Base-by-base conservation (phyloP, 2,113 vertebrate genomes). In the Onychostoma macrolepis region DNA sequence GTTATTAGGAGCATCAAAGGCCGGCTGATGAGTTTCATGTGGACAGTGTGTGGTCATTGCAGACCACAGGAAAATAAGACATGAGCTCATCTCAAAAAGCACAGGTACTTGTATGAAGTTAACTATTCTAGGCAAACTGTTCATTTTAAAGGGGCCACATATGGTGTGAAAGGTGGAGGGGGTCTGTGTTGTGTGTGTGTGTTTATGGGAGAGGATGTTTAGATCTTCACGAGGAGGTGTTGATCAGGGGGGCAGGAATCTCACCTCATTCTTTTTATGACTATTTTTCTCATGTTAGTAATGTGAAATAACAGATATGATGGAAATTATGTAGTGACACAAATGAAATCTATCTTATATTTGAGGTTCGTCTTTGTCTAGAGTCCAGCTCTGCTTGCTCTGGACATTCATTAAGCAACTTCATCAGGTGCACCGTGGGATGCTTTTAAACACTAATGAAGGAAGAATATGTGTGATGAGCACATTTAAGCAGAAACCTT, bases 141-240 rank as follows among this genome's bases (percentile, higher is more conserved):
- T 56, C 4, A 4, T 21, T 11, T 30, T 17, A 28, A 33, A 53
- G 2, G 4, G 21, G 19, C 8, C 24, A 15, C 74, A 48, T 76
- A 28, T 48, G 43, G 41, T 76, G 26, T 11, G 41, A 19, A 76
- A 48, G 10, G 6, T 17, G 75, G 45, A 78, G 26, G 17, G 45
- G 21, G 76, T 78, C 8, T 78, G 13, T 8, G 74, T 24, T 76
- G 43, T 45, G n/a, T 77, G n/a, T 9, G 75, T n/a, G 75, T 30
- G 45, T 69, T 72, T 72, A 33, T 79, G 17, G 26, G 26, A 79
- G 76, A 79, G 13, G 74, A 28, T 30, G n/a, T 77, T 28, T 8
- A 48, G 43, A 56, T 58, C 50, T 72, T 78, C 75, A 78, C 26
- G 9, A 53, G n/a, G 15, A 78, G 45, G 75, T 53, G 45, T 78